Percentiles rank a stretch among this genome's conserved stretches.
Conservation (phyloP, 2,797 vertebrate genomes). For the Amazonetta brasiliensis region DNA sequence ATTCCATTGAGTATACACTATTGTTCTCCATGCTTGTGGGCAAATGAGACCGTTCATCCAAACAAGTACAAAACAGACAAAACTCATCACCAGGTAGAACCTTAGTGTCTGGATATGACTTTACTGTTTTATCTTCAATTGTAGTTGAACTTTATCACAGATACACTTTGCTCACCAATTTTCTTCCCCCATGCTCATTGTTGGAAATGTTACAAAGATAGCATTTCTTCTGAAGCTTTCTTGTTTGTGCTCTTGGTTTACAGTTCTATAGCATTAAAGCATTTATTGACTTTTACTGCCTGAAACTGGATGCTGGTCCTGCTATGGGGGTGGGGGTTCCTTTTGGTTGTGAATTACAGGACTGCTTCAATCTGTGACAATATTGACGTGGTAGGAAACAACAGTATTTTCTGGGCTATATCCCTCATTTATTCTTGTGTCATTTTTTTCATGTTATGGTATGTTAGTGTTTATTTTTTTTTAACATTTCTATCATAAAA, state of each 20-base stretch:
- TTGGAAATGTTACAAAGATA: neutral
- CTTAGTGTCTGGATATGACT: neutral
- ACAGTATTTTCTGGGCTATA: neutral
- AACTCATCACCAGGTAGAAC: neutral
- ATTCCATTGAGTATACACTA: neutral
- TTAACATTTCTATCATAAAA: neutral
- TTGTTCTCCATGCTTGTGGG: neutral
- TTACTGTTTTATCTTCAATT: neutral
- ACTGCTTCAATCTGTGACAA: neutral
- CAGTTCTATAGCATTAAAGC: neutral
- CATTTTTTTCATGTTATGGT: neutral
- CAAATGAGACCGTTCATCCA: neutral
- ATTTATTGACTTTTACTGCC: neutral
- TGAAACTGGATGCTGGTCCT: neutral
- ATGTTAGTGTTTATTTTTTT: neutral
- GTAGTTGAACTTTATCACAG: fast-evolving
- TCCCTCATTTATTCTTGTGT: neutral
- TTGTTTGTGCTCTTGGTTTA: neutral
- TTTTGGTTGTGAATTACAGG: neutral
- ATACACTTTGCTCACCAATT: neutral
- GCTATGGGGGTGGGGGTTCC: neutral
- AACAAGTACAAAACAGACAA: neutral
- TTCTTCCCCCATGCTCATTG: neutral
- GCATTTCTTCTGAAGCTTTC: neutral
- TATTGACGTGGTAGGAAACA: neutral